Base-by-base conservation (phyloP, 2,113 vertebrate species). In the Synchiropus splendidus region DNA sequence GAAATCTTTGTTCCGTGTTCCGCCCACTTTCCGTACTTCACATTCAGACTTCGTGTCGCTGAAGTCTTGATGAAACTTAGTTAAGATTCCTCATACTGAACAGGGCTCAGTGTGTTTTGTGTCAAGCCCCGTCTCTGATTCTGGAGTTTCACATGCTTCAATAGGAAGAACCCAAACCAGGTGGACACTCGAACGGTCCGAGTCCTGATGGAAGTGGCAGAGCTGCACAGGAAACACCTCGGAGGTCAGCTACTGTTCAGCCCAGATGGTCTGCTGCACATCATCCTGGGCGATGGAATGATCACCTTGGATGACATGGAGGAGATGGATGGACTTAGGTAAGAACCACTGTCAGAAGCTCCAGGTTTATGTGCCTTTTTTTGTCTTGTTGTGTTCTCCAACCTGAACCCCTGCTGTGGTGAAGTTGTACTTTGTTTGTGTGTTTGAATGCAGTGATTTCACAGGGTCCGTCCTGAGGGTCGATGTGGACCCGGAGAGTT, bases 221-320 rank as follows among this genome's bases (percentile, higher is more conserved):
- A 99, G 48, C 85, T 99, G 8, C 94, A 97, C 66, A 83, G 95
- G 70, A 97, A 94, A 51, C 92, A 99, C 48, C 86, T 99, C 4
- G 95, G 95, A 10, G 95, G 95, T 33, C 94, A 99, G 15, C 85
- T 97, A 37, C 77, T 97, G 1, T 99, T 99, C 49, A 88, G 89
- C 11, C 90, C 91, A 1, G 89, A 98, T 36, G 89, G 92, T 18
- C 89, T 97, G 66, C 66, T 98, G 21, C 92, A 98, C 74, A 86
- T 97, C 69, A 84, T 98, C 42, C 87, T 99, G 6, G 95, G 95
- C 18, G 95, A 99, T 36, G 94, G 95, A 42, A 97, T 97, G 94
- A 99, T 99, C 81, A 99, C 95, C 1, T 73, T 99, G 57, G 95
- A 99, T 37, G 92, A 99, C 62, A 99, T 99, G 95, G 95, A 99